phyloP scores from a whole-genome alignment of 2,797 vertebrate genomes.

The Eulemur rubriventer region DNA sequence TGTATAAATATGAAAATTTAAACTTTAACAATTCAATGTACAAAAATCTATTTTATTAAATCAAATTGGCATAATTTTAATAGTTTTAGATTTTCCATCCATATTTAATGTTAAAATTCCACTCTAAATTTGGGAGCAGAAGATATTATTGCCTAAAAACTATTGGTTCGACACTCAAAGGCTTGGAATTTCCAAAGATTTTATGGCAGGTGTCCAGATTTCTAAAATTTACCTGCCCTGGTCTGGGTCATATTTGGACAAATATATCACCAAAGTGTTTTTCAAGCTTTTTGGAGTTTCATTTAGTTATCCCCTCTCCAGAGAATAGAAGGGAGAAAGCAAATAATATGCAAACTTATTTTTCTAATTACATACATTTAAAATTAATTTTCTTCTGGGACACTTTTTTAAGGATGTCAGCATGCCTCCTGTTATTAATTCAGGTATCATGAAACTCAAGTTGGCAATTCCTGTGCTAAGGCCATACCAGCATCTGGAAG shows the following conservation, averaged over 20 bases:
- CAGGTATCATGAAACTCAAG: neutral
- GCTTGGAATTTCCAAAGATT: neutral
- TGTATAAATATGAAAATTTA: neutral
- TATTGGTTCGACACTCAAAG: neutral
- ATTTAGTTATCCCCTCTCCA: neutral
- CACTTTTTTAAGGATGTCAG: neutral
- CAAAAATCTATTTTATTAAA: neutral
- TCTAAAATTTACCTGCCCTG: neutral
- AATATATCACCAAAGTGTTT: neutral
- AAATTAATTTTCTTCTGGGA: neutral
- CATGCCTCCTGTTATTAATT: neutral
- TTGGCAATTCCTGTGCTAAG: neutral
- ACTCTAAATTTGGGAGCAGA: neutral
- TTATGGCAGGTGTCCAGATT: neutral
- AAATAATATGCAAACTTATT: neutral
- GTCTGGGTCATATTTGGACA: neutral
- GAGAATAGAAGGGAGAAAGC: neutral
- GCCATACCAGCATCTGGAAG: neutral
- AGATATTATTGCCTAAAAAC: neutral
- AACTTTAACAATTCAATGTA: neutral
- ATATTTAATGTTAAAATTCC: constrained; percentile 27
- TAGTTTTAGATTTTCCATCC: neutral
- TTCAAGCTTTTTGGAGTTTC: neutral
- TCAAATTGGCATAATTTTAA: constrained; percentile 27
- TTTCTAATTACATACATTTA: neutral